phyloP scores from a whole-genome alignment of 2,113 vertebrate genomes.

The Macrotis lagotis region DNA sequence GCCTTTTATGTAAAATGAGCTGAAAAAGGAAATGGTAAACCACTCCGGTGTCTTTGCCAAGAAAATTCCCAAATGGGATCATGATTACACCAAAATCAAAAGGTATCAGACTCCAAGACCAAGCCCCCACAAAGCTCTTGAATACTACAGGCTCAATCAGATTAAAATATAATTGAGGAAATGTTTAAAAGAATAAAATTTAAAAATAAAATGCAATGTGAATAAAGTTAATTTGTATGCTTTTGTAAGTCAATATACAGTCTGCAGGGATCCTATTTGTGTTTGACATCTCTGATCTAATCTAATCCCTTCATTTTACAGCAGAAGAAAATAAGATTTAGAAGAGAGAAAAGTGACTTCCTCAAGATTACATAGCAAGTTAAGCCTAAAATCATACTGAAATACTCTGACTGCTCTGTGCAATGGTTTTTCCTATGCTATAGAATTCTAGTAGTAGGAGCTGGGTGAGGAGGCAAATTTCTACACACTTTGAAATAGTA shows the following conservation, averaged over 20 bases:
- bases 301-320: background rate
- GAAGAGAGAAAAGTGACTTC: background rate
- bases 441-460: background rate
- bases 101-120: background rate
- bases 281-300: background rate
- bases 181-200: background rate
- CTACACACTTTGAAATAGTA: background rate
- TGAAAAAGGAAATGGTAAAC: background rate
- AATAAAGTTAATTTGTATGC: background rate
- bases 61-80: background rate
- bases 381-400: background rate
- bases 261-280: background rate
- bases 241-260: background rate
- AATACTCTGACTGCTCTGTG: background rate
- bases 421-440: background rate
- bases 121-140: background rate
- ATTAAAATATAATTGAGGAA: background rate
- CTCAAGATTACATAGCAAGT: background rate
- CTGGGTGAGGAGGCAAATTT: background rate
- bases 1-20: background rate
- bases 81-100: background rate
- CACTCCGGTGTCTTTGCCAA: background rate
- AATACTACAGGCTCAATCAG: background rate
- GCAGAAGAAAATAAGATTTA: background rate
- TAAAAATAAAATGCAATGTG: background rate